phyloP scores from a whole-genome alignment of 2,888 invertebrate species.

The Drosophila barbarae region DNA sequence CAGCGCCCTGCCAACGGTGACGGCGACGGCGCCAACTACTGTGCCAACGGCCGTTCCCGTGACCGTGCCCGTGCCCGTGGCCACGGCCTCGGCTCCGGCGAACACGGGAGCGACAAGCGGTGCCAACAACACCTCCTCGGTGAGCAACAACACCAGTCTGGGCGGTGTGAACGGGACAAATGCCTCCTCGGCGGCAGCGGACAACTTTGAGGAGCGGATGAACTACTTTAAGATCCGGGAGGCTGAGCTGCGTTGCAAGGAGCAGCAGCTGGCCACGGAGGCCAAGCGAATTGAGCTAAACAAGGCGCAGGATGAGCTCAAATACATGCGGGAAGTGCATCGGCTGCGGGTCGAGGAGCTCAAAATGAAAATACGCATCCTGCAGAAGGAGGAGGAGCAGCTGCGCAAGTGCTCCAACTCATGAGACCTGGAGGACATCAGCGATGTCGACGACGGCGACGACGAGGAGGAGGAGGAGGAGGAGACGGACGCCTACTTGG shows the following conservation, averaged over 20 bases:
- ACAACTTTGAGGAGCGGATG: slow-evolving; percentile 75
- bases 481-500: slow-evolving; percentile 27
- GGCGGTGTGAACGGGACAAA: slow-evolving; percentile 8
- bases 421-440: slow-evolving; percentile 66
- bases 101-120: slow-evolving; percentile 29
- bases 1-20: slow-evolving; percentile 72
- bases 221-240: slow-evolving; percentile 78
- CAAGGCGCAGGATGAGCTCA: slow-evolving; percentile 77
- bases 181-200: slow-evolving; percentile 14
- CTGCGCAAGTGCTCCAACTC: slow-evolving; percentile 66
- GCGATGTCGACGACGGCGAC: slow-evolving; percentile 47
- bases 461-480: slow-evolving; percentile 34
- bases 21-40: slow-evolving; percentile 44
- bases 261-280: slow-evolving; percentile 76
- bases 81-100: slow-evolving; percentile 28
- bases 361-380: slow-evolving; percentile 77
- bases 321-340: slow-evolving; percentile 77
- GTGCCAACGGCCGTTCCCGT: slow-evolving; percentile 37
- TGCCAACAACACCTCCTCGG: slow-evolving; percentile 2
- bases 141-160: slow-evolving; percentile 24
- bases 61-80: slow-evolving; percentile 35
- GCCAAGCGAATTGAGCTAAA: slow-evolving; percentile 76
- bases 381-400: slow-evolving; percentile 77
- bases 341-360: slow-evolving; percentile 77
- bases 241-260: slow-evolving; percentile 77